phyloP scores from a whole-genome alignment of 2,113 vertebrate species.

The Passer domesticus region DNA sequence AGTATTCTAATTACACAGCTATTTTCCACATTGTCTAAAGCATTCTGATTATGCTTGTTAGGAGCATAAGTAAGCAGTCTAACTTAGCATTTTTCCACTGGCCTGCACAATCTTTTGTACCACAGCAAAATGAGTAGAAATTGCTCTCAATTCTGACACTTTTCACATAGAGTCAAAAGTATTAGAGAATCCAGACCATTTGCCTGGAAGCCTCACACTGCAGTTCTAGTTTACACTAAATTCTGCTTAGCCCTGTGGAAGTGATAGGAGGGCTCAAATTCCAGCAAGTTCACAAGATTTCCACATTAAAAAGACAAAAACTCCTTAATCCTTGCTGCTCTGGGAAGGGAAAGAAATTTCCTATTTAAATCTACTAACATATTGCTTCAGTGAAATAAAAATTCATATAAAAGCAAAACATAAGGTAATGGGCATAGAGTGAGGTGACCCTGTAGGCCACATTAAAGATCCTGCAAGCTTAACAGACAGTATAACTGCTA shows the following conservation, averaged over 20 bases:
- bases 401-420: neutral
- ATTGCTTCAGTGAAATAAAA: neutral
- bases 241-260: neutral
- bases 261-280: neutral
- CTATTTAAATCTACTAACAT: neutral
- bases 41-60: neutral
- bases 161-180: neutral
- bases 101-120: conserved; percentile 4
- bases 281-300: conserved; percentile 10
- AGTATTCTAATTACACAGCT: conserved; percentile 3
- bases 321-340: neutral
- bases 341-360: neutral
- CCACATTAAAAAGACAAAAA: neutral
- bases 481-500: neutral
- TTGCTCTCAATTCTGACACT: neutral
- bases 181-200: neutral
- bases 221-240: neutral
- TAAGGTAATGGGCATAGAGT: neutral
- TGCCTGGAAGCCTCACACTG: neutral
- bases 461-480: neutral
- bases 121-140: conserved; percentile 18
- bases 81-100: conserved; percentile 21
- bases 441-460: neutral
- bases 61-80: neutral
- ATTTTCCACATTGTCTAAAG: conserved; percentile 31